phyloP scores from a whole-genome alignment of 2,888 invertebrate genomes.

The Cryptocheilus praepositus region DNA sequence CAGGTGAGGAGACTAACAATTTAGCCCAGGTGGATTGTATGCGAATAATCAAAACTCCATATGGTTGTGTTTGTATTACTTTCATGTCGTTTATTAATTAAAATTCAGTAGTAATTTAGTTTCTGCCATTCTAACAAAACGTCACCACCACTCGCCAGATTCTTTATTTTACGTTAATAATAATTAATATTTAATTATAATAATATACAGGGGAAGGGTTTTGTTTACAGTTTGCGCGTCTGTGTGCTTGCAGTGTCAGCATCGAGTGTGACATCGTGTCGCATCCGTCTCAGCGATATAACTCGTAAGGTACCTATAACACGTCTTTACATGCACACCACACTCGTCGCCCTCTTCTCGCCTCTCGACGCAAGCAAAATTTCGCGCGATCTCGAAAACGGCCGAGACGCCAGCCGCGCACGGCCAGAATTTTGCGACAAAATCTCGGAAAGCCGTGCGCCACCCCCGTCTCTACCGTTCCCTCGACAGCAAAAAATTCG shows the following conservation, averaged over 20 bases:
- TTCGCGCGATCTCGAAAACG: background rate
- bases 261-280: conserved; percentile 7
- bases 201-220: conserved; percentile 68
- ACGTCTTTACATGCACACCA: background rate
- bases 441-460: background rate
- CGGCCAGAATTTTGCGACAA: background rate
- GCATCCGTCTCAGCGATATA: conserved; percentile 11
- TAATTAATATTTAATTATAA: conserved; percentile 72
- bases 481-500: no score
- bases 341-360: background rate
- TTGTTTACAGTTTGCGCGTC: background rate
- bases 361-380: background rate
- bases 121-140: conserved; percentile 74
- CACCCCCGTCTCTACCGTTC: no score
- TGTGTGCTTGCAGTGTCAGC: no score
- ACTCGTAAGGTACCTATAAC: conserved; percentile 7
- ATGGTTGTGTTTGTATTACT: conserved; percentile 70
- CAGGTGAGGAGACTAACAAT: no score
- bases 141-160: conserved; percentile 70
- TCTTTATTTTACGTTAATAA: conserved; percentile 69
- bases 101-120: conserved; percentile 75
- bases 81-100: conserved; percentile 75
- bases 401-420: background rate
- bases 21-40: no score
- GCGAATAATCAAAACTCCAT: conserved; percentile 1